These are phyloP conservation scores for Cinclus cinclus DNA, from an alignment of 2,113 vertebrate genomes.

Conservation along the genomic window DNA sequence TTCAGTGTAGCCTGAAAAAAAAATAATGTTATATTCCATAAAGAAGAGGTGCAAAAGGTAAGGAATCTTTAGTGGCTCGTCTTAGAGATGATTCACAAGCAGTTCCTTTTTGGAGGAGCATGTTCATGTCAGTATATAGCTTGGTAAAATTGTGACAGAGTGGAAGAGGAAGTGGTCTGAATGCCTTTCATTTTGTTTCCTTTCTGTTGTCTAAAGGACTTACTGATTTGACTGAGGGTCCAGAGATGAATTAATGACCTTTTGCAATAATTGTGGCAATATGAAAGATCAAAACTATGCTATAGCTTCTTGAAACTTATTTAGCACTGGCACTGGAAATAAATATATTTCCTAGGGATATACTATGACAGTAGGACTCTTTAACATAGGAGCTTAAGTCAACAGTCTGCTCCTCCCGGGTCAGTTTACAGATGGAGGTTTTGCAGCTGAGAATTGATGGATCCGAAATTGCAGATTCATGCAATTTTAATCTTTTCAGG, in stretches of 20 bases:
- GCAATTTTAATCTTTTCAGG: conserved; percentile 49
- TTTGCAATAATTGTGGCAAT: background rate
- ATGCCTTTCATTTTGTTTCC: background rate
- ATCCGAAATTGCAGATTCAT: conserved; percentile 34
- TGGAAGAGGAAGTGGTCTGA: conserved; percentile 38
- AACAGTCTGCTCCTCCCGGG: background rate
- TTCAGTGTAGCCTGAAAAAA: background rate
- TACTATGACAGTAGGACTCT: background rate
- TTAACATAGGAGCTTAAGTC: background rate
- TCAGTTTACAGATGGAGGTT: background rate
- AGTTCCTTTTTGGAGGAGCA: background rate
- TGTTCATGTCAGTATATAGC: background rate
- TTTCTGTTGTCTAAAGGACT: background rate
- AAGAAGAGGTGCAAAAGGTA: background rate
- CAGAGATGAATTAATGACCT: background rate
- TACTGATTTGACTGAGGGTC: background rate
- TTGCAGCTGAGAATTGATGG: conserved; percentile 18
- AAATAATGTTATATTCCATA: background rate
- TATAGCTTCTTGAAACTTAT: background rate
- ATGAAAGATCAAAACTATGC: background rate
- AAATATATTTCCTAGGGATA: background rate
- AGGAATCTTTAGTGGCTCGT: background rate
- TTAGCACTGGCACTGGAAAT: background rate
- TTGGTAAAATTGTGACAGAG: background rate
- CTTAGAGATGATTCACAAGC: background rate